Base-by-base conservation (phyloP, 1,140 invertebrate genomes). In the Drosophila erecta region DNA sequence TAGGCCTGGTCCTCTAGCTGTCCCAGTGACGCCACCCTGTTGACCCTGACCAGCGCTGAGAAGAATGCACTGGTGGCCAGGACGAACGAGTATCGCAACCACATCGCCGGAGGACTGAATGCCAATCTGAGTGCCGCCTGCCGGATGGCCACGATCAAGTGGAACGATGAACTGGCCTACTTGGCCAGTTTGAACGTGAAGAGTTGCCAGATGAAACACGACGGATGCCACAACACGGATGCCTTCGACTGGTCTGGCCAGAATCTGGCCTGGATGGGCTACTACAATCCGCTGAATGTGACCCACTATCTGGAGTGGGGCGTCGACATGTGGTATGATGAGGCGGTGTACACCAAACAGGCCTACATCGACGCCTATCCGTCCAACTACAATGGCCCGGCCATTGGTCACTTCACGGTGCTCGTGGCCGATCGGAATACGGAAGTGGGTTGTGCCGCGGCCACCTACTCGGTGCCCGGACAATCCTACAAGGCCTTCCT, bases 401-500 rank as follows among this genome's bases (percentile, higher is more conserved):
- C 54, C 8, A 91, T 91, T 53, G 90, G 87, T 1, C 90, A 91
- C 30, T 91, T 92, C 50, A 91, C 90, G 10, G 85, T 91, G 0
- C 55, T 91, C 51, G 73, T 91, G 0, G 78, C 89, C 8, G 90
- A 91, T 76, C 73, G 75, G 12, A 90, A 90, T 30, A 78, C 76
- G 24, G 61, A 74, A 0, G 62, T 92, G 6, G 90, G 90, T 10
- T 92, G 90, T 24, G 90, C 90, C 12, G 90, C 54, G 0, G 71
- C 83, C 46, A 87, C 79, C 5, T 87, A 77, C 11, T 74, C 79
- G 12, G 72, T 77, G 1, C 0, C 24, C 0, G 65, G 64, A 0
- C 37, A 73, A 20, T 6, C 56, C 1, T 84, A 84, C 71, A 76
- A 74, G 51, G 74, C 54, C 40, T 90, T 72, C 66, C 75, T 90